Percentiles rank a stretch among this genome's conserved stretches.
Evolutionary conservation across 2,113 vertebrate genomes (phyloP).

Genomic region (Xerus inauris): DNA sequence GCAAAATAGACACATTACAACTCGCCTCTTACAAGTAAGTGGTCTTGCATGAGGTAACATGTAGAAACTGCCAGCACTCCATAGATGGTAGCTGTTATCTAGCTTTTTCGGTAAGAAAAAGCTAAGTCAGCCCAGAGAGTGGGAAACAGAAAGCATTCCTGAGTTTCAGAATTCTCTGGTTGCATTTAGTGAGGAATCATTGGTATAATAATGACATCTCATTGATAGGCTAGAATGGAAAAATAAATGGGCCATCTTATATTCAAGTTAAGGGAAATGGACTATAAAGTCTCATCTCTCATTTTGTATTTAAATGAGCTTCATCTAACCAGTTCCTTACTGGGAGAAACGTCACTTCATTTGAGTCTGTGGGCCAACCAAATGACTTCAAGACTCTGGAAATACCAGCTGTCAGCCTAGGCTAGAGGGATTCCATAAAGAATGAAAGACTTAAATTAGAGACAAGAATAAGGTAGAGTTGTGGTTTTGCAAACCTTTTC

Average conservation of each 20-base stretch:
- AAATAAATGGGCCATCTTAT: neutral
- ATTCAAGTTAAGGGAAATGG: neutral
- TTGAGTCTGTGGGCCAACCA: neutral
- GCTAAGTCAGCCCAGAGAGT: neutral
- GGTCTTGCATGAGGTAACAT: neutral
- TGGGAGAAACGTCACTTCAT: neutral
- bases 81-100: neutral
- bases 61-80: neutral
- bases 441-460: neutral
- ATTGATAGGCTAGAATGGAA: neutral
- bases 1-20: neutral
- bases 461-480: neutral
- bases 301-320: neutral
- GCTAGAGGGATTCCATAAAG: neutral
- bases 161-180: no score
- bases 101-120: neutral
- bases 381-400: neutral
- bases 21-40: neutral
- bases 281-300: neutral
- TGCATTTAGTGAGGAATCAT: fast-evolving
- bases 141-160: neutral
- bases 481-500: neutral
- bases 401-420: neutral
- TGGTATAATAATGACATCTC: fast-evolving
- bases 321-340: fast-evolving